Conservation (phyloP, 2,888 invertebrate species). For the Kryphioiulus occultus region DNA sequence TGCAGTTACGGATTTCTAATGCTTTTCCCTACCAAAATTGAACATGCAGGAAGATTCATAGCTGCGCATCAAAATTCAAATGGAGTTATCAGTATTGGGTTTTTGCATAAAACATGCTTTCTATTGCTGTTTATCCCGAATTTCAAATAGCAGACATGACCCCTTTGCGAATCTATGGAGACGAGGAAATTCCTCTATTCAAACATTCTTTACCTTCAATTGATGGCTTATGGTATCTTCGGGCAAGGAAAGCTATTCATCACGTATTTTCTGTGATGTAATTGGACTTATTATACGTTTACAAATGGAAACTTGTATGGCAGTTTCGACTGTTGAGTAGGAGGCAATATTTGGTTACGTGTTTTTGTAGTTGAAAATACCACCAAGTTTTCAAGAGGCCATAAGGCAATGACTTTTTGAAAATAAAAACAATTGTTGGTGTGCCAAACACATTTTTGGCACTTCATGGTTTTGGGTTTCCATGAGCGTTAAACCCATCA, state of each 20-base stretch:
- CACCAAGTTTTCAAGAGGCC: no score
- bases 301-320: not conserved
- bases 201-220: not conserved
- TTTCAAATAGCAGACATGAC: not conserved
- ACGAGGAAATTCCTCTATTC: not conserved
- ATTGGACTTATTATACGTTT: not conserved
- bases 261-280: not conserved
- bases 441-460: no score
- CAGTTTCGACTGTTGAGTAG: no score
- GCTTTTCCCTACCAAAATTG: not conserved
- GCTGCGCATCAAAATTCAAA: constrained; percentile 5
- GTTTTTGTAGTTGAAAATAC: no score
- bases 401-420: no score
- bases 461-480: no score
- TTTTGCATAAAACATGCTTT: not conserved
- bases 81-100: not conserved
- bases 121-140: not conserved
- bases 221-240: not conserved
- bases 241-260: not conserved
- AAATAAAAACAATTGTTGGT: no score
- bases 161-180: not conserved
- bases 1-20: not conserved
- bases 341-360: no score
- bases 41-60: not conserved
- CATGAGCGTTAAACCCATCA: no score